Evolutionary conservation across 2,888 invertebrate genomes (phyloP).

Genomic region (Pocota personata): DNA sequence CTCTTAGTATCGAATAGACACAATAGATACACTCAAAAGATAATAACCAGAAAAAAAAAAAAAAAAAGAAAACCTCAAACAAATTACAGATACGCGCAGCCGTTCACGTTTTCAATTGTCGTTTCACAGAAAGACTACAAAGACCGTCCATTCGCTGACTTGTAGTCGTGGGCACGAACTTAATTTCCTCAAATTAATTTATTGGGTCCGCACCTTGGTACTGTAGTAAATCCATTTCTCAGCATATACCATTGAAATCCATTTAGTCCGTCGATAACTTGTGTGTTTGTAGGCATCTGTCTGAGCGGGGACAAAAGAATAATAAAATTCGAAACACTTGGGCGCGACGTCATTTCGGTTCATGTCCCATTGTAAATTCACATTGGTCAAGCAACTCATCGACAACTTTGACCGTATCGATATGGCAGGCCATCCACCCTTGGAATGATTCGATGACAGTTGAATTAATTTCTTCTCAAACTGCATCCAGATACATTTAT

Average conservation of each 20-base stretch:
- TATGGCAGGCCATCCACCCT: conserved; percentile 18
- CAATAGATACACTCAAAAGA: conserved; percentile 34
- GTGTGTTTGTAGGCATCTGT: not conserved
- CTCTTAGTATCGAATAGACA: not conserved
- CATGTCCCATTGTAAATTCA: not conserved
- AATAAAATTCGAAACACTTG: conserved; percentile 30
- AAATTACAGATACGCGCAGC: conserved; percentile 51
- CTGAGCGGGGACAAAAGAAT: not conserved
- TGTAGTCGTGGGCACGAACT: conserved; percentile 60
- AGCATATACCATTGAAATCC: conserved; percentile 55
- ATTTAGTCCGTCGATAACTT: conserved; percentile 8
- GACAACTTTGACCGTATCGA: conserved; percentile 21
- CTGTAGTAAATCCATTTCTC: conserved; percentile 36
- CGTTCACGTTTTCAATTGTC: conserved; percentile 49
- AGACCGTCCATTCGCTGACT: conserved; percentile 9
- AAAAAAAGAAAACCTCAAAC: conserved; percentile 22
- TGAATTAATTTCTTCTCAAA: conserved; percentile 52
- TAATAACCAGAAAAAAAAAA: not conserved
- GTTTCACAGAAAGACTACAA: conserved; percentile 7
- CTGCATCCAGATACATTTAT: conserved; percentile 51
- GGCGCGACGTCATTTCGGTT: conserved; percentile 16
- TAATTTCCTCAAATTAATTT: conserved; percentile 69
- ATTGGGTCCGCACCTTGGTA: conserved; percentile 63
- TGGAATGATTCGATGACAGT: conserved; percentile 28
- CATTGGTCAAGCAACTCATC: conserved; percentile 14